Evolutionary conservation across 2,888 invertebrate genomes (phyloP).

Genomic region (Apomyelois bistriatella): DNA sequence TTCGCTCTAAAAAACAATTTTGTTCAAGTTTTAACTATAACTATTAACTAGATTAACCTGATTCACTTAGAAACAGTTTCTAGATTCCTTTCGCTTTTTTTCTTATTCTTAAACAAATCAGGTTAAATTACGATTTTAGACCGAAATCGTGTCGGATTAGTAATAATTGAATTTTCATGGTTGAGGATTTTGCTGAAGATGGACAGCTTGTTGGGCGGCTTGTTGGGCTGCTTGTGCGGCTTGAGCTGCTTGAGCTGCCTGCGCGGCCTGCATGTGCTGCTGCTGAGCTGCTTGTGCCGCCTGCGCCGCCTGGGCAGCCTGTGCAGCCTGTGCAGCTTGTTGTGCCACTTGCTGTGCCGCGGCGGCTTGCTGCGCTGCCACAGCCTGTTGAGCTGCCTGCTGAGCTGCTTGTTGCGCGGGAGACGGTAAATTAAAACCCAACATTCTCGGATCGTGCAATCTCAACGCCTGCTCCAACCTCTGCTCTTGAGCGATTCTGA

Average conservation of each 20-base stretch:
- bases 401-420: constrained; percentile 68
- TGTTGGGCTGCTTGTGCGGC: constrained; percentile 61
- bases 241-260: constrained; percentile 41
- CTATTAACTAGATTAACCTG: constrained; percentile 18
- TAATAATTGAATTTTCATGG: constrained; percentile 91
- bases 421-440: constrained; percentile 85
- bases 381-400: constrained; percentile 35
- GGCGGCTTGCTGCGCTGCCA: constrained; percentile 52
- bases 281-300: constrained; percentile 66
- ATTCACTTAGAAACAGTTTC: background rate
- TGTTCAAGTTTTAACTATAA: constrained; percentile 29
- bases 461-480: constrained; percentile 90
- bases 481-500: constrained; percentile 87
- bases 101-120: constrained; percentile 33
- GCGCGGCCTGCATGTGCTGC: constrained; percentile 69
- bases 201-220: constrained; percentile 76
- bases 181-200: constrained; percentile 78
- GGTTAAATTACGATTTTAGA: constrained; percentile 31
- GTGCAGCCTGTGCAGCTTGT: constrained; percentile 42
- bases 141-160: constrained; percentile 82
- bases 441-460: constrained; percentile 89
- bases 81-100: constrained; percentile 14
- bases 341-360: constrained; percentile 48
- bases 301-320: constrained; percentile 47
- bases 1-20: constrained; percentile 42